A percentile compares a stretch with the other conserved stretches of the same genome.
Evolutionary conservation across 2,888 invertebrate genomes (phyloP).

Genomic region (Leptura quadrifasciata): DNA sequence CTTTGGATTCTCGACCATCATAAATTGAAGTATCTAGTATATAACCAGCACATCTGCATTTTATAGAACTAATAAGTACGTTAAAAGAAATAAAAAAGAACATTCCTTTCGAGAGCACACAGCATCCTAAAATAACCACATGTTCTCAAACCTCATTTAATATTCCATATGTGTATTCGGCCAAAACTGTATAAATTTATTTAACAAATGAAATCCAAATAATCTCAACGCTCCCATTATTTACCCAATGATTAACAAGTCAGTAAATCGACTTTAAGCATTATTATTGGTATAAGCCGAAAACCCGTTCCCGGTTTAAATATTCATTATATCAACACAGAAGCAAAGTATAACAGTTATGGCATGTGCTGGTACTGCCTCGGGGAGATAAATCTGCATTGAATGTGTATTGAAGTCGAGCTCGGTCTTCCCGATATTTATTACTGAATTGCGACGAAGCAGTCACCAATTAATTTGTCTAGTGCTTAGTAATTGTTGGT

Average conservation of each 20-base stretch:
- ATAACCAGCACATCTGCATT: no score
- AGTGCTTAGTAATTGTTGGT: constrained; percentile 68
- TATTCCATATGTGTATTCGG: constrained; percentile 13
- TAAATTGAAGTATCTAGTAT: no score
- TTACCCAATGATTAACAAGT: constrained; percentile 27
- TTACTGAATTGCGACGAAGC: constrained; percentile 67
- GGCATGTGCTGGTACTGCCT: constrained; percentile 63
- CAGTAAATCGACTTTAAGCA: constrained; percentile 35
- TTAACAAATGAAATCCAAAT: constrained; percentile 21
- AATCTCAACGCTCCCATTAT: constrained; percentile 29
- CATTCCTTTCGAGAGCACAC: neutral
- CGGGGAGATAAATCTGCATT: constrained; percentile 68
- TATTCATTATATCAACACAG: constrained; percentile 41
- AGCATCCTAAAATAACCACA: neutral
- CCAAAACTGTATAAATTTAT: constrained; percentile 19
- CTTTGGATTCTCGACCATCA: no score
- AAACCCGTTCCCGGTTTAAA: constrained; percentile 30
- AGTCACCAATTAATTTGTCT: constrained; percentile 71
- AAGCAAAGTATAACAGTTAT: constrained; percentile 67
- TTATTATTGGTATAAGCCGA: constrained; percentile 21
- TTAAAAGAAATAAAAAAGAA: neutral
- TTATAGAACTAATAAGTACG: no score
- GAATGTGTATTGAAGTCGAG: constrained; percentile 61
- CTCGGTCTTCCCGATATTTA: constrained; percentile 62
- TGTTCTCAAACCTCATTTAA: neutral